phyloP scores from a whole-genome alignment of 2,888 invertebrate genomes.

The Sesia apiformis region DNA sequence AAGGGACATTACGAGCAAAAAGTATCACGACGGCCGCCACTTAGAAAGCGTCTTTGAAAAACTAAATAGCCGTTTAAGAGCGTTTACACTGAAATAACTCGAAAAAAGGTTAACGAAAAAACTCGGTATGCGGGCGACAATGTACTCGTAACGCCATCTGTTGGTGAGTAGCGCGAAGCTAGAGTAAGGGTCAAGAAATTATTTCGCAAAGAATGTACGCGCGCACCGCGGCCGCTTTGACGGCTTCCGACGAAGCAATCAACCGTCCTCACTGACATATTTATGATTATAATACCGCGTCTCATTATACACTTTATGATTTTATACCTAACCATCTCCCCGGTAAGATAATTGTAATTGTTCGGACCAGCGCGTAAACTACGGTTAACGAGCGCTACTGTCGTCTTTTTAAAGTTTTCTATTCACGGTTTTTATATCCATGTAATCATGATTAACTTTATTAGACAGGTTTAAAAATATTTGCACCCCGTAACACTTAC shows the following conservation, averaged over 20 bases:
- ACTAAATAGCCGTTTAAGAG: conserved; percentile 65
- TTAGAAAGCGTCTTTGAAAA: conserved; percentile 71
- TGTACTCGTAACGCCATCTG: conserved; percentile 68
- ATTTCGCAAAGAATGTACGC: conserved; percentile 51
- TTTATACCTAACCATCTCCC: conserved; percentile 57
- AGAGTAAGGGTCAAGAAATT: conserved; percentile 53
- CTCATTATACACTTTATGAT: conserved; percentile 70
- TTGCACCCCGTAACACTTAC: too few species aligned
- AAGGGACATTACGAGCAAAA: conserved; percentile 52
- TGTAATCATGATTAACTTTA: background rate
- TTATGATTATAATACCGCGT: conserved; percentile 72
- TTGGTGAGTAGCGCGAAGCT: conserved; percentile 52
- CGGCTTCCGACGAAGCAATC: conserved; percentile 71
- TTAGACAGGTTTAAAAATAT: too few species aligned
- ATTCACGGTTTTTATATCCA: background rate
- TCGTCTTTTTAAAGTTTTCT: conserved; percentile 1
- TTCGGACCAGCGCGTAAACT: conserved; percentile 43
- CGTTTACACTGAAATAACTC: conserved; percentile 64
- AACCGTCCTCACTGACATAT: conserved; percentile 70
- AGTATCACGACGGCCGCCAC: conserved; percentile 42
- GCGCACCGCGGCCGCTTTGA: conserved; percentile 64
- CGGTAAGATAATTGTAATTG: conserved; percentile 60
- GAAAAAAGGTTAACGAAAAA: conserved; percentile 48
- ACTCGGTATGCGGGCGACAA: conserved; percentile 44
- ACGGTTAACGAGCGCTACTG: conserved; percentile 21